These are phyloP conservation scores for Hyaena hyaena DNA, from an alignment of 2,113 vertebrate genomes.

Conservation along the genomic window DNA sequence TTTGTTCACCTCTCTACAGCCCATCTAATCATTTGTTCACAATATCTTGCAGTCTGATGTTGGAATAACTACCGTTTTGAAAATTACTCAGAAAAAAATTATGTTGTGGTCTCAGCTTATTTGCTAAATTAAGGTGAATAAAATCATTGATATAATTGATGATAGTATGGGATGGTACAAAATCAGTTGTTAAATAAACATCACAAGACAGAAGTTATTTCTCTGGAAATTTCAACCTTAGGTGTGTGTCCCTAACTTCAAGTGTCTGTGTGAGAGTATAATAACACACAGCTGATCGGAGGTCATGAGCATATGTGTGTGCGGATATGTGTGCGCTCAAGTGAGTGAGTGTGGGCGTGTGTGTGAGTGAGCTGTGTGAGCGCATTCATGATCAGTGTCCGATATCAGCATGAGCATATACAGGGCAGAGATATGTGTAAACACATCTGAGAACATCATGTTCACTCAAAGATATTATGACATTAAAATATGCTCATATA, in stretches of 20 bases:
- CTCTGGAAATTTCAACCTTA: background rate
- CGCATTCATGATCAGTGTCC: background rate
- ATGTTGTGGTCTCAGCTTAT: background rate
- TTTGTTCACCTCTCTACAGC: background rate
- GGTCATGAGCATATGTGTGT: no score
- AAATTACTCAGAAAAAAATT: background rate
- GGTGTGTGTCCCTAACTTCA: background rate
- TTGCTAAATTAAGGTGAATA: background rate
- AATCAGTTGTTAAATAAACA: background rate
- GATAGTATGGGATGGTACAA: background rate
- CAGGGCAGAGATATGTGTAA: background rate
- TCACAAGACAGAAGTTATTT: background rate
- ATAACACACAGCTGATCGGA: background rate
- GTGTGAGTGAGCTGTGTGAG: background rate
- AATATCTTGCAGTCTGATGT: background rate
- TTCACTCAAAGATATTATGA: background rate
- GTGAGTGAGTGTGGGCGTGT: background rate
- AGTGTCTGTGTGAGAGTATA: background rate
- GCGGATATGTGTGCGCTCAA: background rate
- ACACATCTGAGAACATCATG: background rate
- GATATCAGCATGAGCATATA: background rate
- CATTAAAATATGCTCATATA: background rate
- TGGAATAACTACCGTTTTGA: background rate
- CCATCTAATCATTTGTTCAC: background rate
- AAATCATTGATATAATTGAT: background rate